Evolutionary conservation across 2,888 invertebrate species (phyloP).

Genomic region (Peribatodes rhomboidaria): DNA sequence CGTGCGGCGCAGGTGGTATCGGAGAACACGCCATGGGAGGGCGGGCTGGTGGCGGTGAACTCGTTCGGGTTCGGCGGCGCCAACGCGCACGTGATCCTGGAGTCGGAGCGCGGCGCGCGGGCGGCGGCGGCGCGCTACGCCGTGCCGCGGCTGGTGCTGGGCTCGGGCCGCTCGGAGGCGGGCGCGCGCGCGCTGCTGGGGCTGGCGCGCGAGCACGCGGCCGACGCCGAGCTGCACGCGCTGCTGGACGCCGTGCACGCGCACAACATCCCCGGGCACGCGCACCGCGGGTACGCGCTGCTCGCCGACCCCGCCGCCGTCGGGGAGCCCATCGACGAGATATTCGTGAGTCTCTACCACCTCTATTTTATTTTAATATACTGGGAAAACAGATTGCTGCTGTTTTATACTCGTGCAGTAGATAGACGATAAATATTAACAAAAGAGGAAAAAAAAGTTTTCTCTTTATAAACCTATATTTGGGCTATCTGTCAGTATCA

Average conservation of each 20-base stretch:
- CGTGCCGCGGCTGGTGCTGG: constrained; percentile 86
- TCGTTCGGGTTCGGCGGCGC: constrained; percentile 99
- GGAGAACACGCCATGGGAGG: constrained; percentile 93
- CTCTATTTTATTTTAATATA: too few species aligned
- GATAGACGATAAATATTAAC: too few species aligned
- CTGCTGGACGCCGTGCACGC: constrained; percentile 92
- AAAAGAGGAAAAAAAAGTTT: too few species aligned
- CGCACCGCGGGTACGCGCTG: constrained; percentile 93
- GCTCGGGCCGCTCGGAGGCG: constrained; percentile 94
- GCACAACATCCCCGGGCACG: constrained; percentile 90
- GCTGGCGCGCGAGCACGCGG: constrained; percentile 86
- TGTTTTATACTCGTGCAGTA: too few species aligned
- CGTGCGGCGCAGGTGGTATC: constrained; percentile 89
- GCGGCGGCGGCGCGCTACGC: constrained; percentile 83
- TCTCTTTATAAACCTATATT: too few species aligned
- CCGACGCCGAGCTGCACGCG: constrained; percentile 91
- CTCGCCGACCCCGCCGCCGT: constrained; percentile 67
- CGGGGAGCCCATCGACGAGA: constrained; percentile 46
- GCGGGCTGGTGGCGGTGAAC: constrained; percentile 97
- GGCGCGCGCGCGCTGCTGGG: constrained; percentile 90
- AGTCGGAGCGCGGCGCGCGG: constrained; percentile 89
- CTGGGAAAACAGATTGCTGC: too few species aligned
- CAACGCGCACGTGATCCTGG: constrained; percentile 96
- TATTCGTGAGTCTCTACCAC: constrained; percentile 51
- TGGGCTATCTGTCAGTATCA: too few species aligned